phyloP scores from a whole-genome alignment of 2,888 invertebrate species.

The Thereva unica region DNA sequence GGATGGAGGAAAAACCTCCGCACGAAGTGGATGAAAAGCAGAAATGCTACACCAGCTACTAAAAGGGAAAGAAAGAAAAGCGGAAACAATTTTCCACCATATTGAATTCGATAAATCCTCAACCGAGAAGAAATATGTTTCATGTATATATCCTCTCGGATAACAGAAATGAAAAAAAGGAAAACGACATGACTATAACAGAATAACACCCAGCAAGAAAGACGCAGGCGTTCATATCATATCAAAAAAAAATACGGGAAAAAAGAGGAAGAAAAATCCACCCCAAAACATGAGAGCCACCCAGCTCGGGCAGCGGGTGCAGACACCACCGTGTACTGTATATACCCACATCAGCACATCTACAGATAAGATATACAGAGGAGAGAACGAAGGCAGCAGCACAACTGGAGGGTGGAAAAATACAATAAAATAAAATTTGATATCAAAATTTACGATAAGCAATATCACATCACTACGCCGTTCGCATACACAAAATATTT shows the following conservation, averaged over 20 bases:
- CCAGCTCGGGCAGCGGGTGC: neutral
- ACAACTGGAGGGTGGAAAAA: conserved; percentile 39
- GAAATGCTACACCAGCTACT: conserved; percentile 28
- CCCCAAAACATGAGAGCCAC: conserved; percentile 13
- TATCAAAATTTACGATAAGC: conserved; percentile 48
- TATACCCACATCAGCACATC: conserved; percentile 27
- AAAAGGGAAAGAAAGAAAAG: conserved; percentile 39
- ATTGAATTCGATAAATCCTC: conserved; percentile 47
- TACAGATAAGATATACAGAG: conserved; percentile 38
- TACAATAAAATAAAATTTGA: conserved; percentile 47
- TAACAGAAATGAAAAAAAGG: conserved; percentile 40
- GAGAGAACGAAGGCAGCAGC: conserved; percentile 35
- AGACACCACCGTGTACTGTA: conserved; percentile 11
- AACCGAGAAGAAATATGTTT: conserved; percentile 45
- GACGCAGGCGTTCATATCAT: conserved; percentile 46
- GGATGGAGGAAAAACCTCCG: no score
- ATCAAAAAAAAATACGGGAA: conserved; percentile 39
- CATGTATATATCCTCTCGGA: conserved; percentile 43
- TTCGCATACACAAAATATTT: conserved; percentile 59
- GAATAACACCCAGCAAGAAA: conserved; percentile 29
- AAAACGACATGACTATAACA: conserved; percentile 13
- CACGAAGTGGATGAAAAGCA: no score
- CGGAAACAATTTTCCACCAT: conserved; percentile 47
- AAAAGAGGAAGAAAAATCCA: neutral
- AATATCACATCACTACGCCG: conserved; percentile 57